A percentile compares a stretch with the other conserved stretches of the same genome.
Conservation (phyloP, 2,888 invertebrate species). For the Pediacus dermestoides region DNA sequence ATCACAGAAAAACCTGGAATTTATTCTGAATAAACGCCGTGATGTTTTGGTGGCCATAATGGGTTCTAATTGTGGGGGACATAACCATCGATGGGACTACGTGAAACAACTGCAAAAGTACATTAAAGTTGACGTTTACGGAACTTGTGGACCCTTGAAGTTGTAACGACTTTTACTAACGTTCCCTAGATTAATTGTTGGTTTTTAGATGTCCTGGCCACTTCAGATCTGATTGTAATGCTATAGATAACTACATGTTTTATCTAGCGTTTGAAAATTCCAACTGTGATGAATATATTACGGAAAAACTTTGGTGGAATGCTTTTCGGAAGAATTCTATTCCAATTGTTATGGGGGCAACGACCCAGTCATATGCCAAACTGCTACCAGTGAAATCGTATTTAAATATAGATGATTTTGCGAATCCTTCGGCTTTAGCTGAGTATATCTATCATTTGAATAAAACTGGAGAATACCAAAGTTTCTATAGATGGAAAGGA, state of each 20-base stretch:
- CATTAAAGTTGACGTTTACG: slow-evolving; percentile 59
- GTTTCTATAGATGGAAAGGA: slow-evolving; percentile 53
- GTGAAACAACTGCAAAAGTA: slow-evolving; percentile 56
- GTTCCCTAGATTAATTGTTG: slow-evolving; percentile 3
- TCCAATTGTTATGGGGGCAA: slow-evolving; percentile 64
- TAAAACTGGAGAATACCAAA: slow-evolving; percentile 38
- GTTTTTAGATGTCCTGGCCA: slow-evolving; percentile 62
- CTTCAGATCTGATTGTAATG: slow-evolving; percentile 57
- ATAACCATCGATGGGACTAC: slow-evolving; percentile 54
- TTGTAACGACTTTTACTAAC: slow-evolving; percentile 22
- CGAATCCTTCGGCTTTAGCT: slow-evolving; percentile 53
- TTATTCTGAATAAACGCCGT: slow-evolving; percentile 44
- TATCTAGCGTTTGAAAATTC: slow-evolving; percentile 70
- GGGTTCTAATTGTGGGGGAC: slow-evolving; percentile 58
- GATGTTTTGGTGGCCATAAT: slow-evolving; percentile 55
- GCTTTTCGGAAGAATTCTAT: slow-evolving; percentile 60
- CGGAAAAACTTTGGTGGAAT: slow-evolving; percentile 68
- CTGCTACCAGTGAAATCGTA: slow-evolving; percentile 63
- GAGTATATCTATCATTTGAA: slow-evolving; percentile 53
- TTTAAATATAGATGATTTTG: slow-evolving; percentile 58
- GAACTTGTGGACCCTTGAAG: slow-evolving; percentile 53
- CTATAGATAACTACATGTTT: slow-evolving; percentile 60
- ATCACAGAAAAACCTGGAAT: slow-evolving; percentile 14
- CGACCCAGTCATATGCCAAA: slow-evolving; percentile 46
- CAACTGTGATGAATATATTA: slow-evolving; percentile 65